Percentiles rank a stretch among this genome's conserved stretches.
Evolutionary conservation across 2,797 vertebrate species (phyloP).

Genomic region (Sparus aurata): DNA sequence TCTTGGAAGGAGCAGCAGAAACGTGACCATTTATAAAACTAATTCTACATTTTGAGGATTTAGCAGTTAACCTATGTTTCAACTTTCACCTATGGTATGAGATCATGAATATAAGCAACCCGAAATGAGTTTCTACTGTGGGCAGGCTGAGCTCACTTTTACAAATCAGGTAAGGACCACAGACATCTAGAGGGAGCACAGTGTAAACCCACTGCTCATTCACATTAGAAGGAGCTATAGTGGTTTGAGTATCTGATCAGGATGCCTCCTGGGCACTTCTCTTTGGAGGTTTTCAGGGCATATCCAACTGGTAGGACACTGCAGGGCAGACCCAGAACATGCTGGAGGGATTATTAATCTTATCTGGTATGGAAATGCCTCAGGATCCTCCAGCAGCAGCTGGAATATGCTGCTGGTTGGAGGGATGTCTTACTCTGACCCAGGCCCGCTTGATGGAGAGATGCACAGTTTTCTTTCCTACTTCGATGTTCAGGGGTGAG

Average conservation of each 20-base stretch:
- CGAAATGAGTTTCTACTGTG: neutral
- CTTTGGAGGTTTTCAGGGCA: conserved; percentile 6
- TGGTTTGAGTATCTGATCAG: conserved; percentile 19
- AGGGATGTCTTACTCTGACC: conserved; percentile 14
- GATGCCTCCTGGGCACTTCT: neutral
- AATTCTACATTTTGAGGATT: too few species aligned
- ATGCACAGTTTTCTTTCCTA: neutral
- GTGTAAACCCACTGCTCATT: neutral
- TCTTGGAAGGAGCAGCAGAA: neutral
- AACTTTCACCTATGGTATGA: neutral
- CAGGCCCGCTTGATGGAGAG: too few species aligned
- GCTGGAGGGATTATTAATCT: conserved; percentile 11
- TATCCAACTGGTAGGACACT: neutral
- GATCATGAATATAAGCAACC: too few species aligned
- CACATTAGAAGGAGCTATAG: neutral
- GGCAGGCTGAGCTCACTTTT: neutral
- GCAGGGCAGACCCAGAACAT: neutral
- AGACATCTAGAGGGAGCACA: neutral
- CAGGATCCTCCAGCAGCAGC: conserved; percentile 7
- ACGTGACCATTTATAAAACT: neutral
- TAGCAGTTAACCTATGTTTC: neutral
- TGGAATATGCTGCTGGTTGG: neutral
- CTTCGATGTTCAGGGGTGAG: neutral
- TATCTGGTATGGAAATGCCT: conserved; percentile 27
- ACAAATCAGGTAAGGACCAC: neutral